Evolutionary conservation across 2,797 vertebrate genomes (phyloP).

Genomic region (Falco rusticolus): DNA sequence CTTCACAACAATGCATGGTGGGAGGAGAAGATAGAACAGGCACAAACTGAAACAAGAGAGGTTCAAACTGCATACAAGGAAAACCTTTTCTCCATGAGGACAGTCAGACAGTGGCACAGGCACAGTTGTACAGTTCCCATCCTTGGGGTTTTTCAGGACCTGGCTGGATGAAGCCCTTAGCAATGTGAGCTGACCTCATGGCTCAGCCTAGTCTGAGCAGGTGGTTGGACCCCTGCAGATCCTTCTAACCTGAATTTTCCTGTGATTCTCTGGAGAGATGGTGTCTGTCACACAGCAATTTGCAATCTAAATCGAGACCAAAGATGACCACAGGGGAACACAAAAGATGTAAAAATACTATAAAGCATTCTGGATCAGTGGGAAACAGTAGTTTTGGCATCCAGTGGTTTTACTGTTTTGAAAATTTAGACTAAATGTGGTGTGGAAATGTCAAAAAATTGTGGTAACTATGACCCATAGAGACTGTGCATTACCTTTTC

Average conservation of each 20-base stretch:
- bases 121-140: background rate
- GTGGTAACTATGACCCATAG: background rate
- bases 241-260: background rate
- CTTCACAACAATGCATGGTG: background rate
- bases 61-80: background rate
- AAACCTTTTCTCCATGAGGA: background rate
- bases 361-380: background rate
- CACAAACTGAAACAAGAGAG: background rate
- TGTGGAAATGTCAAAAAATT: background rate
- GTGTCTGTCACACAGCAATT: background rate
- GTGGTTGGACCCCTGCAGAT: background rate
- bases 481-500: background rate
- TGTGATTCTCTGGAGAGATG: background rate
- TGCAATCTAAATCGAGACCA: background rate
- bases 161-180: background rate
- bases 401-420: background rate
- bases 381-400: background rate
- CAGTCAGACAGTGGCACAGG: background rate
- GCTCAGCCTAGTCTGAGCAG: background rate
- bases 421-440: background rate
- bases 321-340: background rate
- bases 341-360: background rate
- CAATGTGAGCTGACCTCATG: background rate
- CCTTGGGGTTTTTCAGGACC: background rate
- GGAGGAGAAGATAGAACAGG: background rate